Evolutionary conservation across 2,888 invertebrate species (phyloP), one percentile per base, ranked within the genome.

Genomic region (Pseudoips prasinana): DNA sequence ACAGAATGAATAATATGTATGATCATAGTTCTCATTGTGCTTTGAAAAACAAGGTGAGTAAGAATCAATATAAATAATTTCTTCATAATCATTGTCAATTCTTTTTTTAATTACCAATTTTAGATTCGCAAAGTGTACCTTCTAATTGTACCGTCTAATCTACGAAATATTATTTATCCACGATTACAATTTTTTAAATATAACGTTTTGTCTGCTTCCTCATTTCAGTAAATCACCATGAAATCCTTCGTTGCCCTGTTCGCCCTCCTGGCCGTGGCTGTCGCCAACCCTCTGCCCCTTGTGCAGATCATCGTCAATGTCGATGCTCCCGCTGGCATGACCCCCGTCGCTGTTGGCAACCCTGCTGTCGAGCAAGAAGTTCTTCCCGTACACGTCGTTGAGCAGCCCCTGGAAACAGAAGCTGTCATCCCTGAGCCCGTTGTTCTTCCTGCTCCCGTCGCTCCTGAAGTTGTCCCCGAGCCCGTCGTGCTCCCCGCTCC

Each of bases 221-320:
- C n/a, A n/a, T 51, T 55, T 18, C 36, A 51, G 51, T 23, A 6
- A 36, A 39, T 32, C 30, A 37, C 33, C 26, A 78, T 78, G 75
- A 73, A 70, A 51, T 50, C 57, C 39, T 62, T 72, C 57, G 42
- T 73, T 33, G 70, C 61, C 33, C 29, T 77, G 14, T 46, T 68
- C 38, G 73, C 71, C 42, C 31, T 77, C 18, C 37, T 69, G 60
- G 76, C 73, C 8, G 52, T 77, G 29, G 68, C 69, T 10, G 58
- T 56, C 10, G 75, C 74, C 46, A 63, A 63, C 33, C 74, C 76
- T 1, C 42, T 72, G 52, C 75, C 75, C 2, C 40, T 76, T 23
- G 76, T 77, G 52, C 69, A 67, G 55, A 44, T 67, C 44, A 64
- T 75, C 41, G 64, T 79, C 22, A 77, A 76, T 53, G 48, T 76